Percentiles rank a stretch among this genome's conserved stretches.
These are phyloP conservation scores for Calephelis perditalis DNA, from an alignment of 2,888 invertebrate genomes.

Conservation along the genomic window DNA sequence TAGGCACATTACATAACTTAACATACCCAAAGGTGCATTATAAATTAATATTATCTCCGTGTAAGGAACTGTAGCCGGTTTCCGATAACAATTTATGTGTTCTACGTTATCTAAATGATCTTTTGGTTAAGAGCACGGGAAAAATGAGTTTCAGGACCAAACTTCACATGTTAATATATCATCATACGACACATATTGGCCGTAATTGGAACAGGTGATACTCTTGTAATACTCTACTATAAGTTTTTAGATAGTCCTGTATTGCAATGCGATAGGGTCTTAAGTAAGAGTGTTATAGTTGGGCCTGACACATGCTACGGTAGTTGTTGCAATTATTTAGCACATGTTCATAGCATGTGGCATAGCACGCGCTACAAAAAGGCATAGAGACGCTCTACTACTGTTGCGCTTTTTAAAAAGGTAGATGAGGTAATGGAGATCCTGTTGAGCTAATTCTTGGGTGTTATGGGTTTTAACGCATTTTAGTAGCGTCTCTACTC, in stretches of 20 bases:
- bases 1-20: no score
- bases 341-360: slow-evolving; percentile 47
- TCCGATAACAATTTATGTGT: slow-evolving; percentile 3
- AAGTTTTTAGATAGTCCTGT: slow-evolving; percentile 1
- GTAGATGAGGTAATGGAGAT: no score
- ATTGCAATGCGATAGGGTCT: slow-evolving; percentile 11
- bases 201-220: slow-evolving; percentile 50
- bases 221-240: slow-evolving; percentile 9
- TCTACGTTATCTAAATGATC: slow-evolving; percentile 10
- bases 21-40: not conserved
- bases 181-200: slow-evolving; percentile 40
- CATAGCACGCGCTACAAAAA: slow-evolving; percentile 45
- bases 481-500: no score
- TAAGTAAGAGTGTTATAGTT: not conserved
- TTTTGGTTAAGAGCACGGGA: slow-evolving; percentile 19
- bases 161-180: slow-evolving; percentile 28
- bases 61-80: not conserved
- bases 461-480: no score
- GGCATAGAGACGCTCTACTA: slow-evolving; percentile 18
- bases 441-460: no score
- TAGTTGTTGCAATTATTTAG: slow-evolving; percentile 30
- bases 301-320: slow-evolving; percentile 17
- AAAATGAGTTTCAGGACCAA: slow-evolving; percentile 10
- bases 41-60: slow-evolving; percentile 4
- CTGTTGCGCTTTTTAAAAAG: not conserved